Conservation (phyloP, 2,797 vertebrate species). For the Pantherophis vulpinus region DNA sequence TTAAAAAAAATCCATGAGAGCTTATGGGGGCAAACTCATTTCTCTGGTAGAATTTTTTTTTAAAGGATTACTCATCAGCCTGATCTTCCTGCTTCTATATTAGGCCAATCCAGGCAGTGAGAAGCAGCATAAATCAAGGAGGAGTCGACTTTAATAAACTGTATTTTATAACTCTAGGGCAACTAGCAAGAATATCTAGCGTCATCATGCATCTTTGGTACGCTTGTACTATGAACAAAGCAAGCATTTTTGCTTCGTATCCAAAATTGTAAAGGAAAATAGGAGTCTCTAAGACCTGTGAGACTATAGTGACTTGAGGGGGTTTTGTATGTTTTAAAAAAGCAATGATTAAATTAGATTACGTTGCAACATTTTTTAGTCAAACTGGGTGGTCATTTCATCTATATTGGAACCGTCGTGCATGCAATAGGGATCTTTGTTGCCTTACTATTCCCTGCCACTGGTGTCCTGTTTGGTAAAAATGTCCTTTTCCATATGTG, state of each 20-base stretch:
- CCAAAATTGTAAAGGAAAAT: neutral
- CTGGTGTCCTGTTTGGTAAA: neutral
- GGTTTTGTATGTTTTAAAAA: neutral
- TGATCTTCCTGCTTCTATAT: neutral
- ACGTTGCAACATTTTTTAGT: neutral
- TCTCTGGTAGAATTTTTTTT: neutral
- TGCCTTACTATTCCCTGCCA: neutral
- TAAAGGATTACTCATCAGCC: neutral
- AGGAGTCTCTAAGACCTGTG: neutral
- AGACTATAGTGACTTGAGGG: neutral
- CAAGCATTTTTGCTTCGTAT: neutral
- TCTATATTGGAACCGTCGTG: too few species aligned
- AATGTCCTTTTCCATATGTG: neutral
- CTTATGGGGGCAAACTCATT: neutral
- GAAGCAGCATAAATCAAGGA: neutral
- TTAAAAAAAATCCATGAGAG: neutral
- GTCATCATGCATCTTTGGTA: neutral
- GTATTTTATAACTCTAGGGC: neutral
- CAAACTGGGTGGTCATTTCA: neutral
- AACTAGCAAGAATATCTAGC: neutral
- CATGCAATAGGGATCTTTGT: neutral
- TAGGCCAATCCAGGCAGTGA: neutral
- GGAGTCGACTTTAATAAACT: neutral
- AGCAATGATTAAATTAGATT: neutral
- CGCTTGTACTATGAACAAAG: neutral